Conservation (phyloP, 2,888 invertebrate genomes). For the Rhyacophila evoluta region DNA sequence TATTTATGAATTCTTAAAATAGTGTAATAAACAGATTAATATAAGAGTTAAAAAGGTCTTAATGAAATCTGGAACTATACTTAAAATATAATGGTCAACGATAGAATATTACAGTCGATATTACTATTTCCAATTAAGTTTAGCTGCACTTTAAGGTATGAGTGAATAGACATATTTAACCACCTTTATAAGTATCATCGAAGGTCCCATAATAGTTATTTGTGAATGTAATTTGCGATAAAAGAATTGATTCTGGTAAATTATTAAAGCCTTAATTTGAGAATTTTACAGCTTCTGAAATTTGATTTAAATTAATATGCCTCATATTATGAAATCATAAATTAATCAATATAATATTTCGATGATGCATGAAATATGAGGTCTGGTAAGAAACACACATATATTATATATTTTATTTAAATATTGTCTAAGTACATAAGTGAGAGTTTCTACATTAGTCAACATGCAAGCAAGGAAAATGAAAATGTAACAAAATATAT, state of each 20-base stretch:
- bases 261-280: neutral
- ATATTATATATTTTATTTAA: conserved; percentile 28
- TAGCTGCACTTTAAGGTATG: no score
- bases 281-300: neutral
- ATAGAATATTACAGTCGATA: no score
- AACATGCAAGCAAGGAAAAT: conserved; percentile 47
- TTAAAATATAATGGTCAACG: no score
- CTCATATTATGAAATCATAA: neutral
- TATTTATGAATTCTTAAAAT: no score
- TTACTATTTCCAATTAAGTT: no score
- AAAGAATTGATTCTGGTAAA: neutral
- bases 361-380: conserved; percentile 26
- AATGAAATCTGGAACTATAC: no score
- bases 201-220: neutral
- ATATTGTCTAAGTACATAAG: conserved; percentile 55
- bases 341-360: neutral
- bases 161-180: no score
- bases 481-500: conserved; percentile 37
- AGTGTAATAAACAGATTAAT: no score
- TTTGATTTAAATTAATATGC: neutral
- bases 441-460: conserved; percentile 51
- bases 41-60: no score
- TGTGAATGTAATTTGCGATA: neutral
- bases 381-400: conserved; percentile 38
- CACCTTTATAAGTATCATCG: neutral